Evolutionary conservation across 2,888 invertebrate species (phyloP), one percentile per base, ranked within the genome.

Genomic region (Mimumesa dahlbomi): DNA sequence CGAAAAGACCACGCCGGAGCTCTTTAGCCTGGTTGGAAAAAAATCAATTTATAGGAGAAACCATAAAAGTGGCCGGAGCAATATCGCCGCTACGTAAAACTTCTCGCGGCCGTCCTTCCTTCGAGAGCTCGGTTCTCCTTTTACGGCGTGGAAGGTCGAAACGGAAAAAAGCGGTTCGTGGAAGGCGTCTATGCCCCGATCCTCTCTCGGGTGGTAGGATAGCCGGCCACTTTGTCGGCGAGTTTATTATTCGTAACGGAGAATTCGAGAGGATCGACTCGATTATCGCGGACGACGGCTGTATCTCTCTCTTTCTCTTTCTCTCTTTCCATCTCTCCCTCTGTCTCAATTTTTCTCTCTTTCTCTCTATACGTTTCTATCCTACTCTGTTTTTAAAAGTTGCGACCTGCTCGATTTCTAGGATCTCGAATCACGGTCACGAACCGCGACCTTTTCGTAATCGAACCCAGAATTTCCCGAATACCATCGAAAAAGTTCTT

Each of bases 241-340:
- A 73, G 75, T 82, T 82, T 83, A 82, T 83, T 82, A 81, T 82
- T 83, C 82, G 75, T 81, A 77, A 81, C 71, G 66, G 59, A 69
- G 69, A 73, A 74, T 69, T 64, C 57, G 68, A 68, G 46, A 64
- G 54, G 63, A 72, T 70, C 72, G 73, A 52, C 45, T 62, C 50
- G 73, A 75, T 73, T 79, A 81, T 82, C 82, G 79, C 46, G 62
- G 43, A 59, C 54, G 52, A 48, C 48, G 38, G 16, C 36, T n/a
- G 16, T 6, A 2, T 3, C 16, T n/a, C 16, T 31, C 16, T 14
- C 46, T 22, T 9, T 14, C n/a, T 3, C 21, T n/a, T n/a, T n/a
- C n/a, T n/a, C n/a, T n/a, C n/a, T n/a, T n/a, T n/a, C n/a, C n/a
- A n/a, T n/a, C n/a, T n/a, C n/a, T n/a, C n/a, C n/a, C n/a, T n/a